Evolutionary conservation across 2,113 vertebrate genomes (phyloP).

Genomic region (Cebus imitator): DNA sequence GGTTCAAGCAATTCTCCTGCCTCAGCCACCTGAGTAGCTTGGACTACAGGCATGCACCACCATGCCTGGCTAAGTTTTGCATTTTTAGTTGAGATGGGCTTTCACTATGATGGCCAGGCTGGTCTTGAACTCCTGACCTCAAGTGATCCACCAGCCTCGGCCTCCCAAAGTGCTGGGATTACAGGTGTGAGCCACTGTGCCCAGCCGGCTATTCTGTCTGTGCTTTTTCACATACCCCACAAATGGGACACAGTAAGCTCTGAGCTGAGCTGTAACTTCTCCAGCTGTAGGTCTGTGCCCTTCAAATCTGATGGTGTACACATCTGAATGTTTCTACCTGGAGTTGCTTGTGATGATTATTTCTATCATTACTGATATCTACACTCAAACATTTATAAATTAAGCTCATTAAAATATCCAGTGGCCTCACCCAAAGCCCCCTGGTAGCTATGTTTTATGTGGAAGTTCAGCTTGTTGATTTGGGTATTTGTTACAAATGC

Average conservation of each 20-base stretch:
- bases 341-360: background rate
- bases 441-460: too few species aligned
- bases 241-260: background rate
- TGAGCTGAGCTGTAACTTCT: background rate
- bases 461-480: background rate
- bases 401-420: background rate
- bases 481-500: background rate
- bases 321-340: too few species aligned
- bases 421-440: rapidly evolving
- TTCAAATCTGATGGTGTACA: background rate
- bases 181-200: too few species aligned
- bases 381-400: background rate
- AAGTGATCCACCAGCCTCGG: too few species aligned
- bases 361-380: background rate
- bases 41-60: too few species aligned
- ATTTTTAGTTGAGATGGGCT: too few species aligned
- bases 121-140: too few species aligned
- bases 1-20: too few species aligned
- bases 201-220: background rate
- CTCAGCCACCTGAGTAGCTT: too few species aligned
- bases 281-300: background rate
- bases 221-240: background rate
- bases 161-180: too few species aligned
- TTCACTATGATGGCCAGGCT: too few species aligned
- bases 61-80: too few species aligned